phyloP scores from a whole-genome alignment of 2,888 invertebrate species.

The Nomada goodeniana region DNA sequence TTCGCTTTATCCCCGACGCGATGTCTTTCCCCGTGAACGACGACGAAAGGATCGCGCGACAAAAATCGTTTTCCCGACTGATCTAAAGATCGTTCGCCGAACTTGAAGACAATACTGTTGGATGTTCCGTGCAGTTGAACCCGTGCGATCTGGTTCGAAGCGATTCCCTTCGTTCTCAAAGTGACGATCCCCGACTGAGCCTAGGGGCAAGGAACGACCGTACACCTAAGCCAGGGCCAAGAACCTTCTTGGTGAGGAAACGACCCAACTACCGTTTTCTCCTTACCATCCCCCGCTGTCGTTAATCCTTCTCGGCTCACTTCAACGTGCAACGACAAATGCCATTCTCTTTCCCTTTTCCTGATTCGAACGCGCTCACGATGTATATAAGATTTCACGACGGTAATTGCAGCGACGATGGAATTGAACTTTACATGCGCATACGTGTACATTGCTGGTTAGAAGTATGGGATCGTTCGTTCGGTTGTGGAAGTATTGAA shows the following conservation, averaged over 20 bases:
- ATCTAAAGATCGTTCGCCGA: neutral
- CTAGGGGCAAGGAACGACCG: conserved; percentile 53
- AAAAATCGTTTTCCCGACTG: neutral
- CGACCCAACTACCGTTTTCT: conserved; percentile 60
- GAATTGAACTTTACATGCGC: no score
- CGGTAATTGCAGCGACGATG: neutral
- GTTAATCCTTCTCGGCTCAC: conserved; percentile 30
- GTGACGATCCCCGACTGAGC: conserved; percentile 47
- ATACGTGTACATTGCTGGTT: no score
- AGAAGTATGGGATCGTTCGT: no score
- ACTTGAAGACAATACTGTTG: neutral
- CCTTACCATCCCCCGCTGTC: conserved; percentile 26
- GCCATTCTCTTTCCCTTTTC: conserved; percentile 16
- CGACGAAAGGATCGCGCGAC: conserved; percentile 16
- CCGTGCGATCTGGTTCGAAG: conserved; percentile 40
- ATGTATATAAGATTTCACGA: neutral
- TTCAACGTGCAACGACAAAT: conserved; percentile 6
- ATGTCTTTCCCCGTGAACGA: neutral
- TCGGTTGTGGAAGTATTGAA: no score
- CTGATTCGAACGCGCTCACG: neutral
- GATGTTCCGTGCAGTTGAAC: conserved; percentile 34
- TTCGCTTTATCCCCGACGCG: neutral
- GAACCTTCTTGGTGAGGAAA: conserved; percentile 73
- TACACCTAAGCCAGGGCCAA: conserved; percentile 74
- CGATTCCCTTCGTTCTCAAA: conserved; percentile 50